phyloP scores from a whole-genome alignment of 2,113 vertebrate species.

The Nycticebus coucang region DNA sequence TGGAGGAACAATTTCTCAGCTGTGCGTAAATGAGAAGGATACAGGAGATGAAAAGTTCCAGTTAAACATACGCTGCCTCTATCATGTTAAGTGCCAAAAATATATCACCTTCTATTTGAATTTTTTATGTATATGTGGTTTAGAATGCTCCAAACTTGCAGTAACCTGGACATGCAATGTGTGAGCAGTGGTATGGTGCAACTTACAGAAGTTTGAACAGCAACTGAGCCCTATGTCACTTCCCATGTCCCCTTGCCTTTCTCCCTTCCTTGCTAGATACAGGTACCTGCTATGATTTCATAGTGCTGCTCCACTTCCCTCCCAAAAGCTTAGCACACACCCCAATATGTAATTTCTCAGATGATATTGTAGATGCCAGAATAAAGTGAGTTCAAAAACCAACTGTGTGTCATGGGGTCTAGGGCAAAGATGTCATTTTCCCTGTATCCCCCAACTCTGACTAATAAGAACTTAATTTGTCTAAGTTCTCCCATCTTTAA shows the following conservation, averaged over 20 bases:
- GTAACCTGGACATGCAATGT: neutral
- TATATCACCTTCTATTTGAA: neutral
- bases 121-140: neutral
- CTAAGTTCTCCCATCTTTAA: slow-evolving; percentile 18
- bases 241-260: neutral
- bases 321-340: neutral
- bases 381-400: slow-evolving; percentile 14
- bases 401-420: neutral
- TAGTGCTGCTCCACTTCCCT: neutral
- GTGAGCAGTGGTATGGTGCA: neutral
- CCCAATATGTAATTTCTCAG: neutral
- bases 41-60: neutral
- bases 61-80: neutral
- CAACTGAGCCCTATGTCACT: neutral
- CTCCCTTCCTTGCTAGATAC: neutral
- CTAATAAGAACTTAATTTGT: neutral
- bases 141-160: neutral
- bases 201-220: neutral
- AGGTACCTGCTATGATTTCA: neutral
- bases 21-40: neutral
- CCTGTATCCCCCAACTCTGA: neutral
- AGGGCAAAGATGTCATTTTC: neutral
- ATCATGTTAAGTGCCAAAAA: neutral
- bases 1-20: neutral
- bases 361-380: neutral